Base-by-base conservation (phyloP, 2,888 invertebrate genomes). In the Anthoptus insignis region DNA sequence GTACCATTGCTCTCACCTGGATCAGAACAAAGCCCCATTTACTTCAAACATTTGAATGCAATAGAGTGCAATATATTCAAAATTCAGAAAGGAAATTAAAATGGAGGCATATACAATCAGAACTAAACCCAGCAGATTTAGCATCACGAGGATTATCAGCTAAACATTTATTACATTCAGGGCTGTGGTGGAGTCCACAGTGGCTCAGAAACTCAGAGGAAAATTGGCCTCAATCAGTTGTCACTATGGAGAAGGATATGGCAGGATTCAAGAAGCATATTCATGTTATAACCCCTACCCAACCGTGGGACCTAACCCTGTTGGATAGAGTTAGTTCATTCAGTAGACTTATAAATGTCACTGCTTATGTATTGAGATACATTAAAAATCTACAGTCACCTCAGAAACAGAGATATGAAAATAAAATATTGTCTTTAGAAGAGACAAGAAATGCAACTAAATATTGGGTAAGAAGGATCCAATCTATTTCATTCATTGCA, bases 91-190 rank as follows among this genome's bases (percentile, higher is more conserved):
- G 53, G 22, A 7, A 13, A 8, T 22, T 53, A n/a, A 53, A 32
- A n/a, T 53, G 53, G 53, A 21, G 53, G 6, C 53, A 53, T n/a
- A 37, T 53, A 8, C 16, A n/a, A 7, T 53, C 53, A 22, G 34
- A 53, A n/a, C 34, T 37, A 1, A 53, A 53, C 11, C 53, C 53
- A 3, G 53, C 53, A 5, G 53, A 53, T 13, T 21, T 32, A 14
- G 53, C 53, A n/a, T 34, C 32, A 3, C 29, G 53, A 34, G 53
- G 53, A 34, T 19, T 53, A n/a, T 54, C 53, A 37, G 53, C 53
- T 9, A 37, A 37, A 8, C 7, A 39, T 1, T 16, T 39, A 16
- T 7, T 39, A 16, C 39, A 39, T 7, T 13, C 39, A 39, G 16
- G 7, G 3, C 14, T 39, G 39, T 39, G 53, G 53, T 54, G 37